These are phyloP conservation scores for Drosophila quadrilineata DNA, from an alignment of 1,140 invertebrate genomes.

Conservation along the genomic window DNA sequence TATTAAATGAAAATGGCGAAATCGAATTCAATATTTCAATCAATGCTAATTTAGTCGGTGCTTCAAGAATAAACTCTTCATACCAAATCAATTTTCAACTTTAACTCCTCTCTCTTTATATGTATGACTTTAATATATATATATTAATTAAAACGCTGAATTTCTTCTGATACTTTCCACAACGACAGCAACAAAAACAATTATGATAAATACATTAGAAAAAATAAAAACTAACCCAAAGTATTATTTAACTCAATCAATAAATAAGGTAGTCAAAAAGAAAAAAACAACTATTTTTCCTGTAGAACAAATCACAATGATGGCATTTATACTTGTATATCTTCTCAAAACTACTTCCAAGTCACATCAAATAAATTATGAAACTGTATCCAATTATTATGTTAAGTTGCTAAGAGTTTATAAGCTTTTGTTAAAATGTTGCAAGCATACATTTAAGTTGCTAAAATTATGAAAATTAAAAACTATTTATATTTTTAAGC, in stretches of 20 bases:
- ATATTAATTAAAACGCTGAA: conserved; percentile 65
- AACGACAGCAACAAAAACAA: conserved; percentile 1
- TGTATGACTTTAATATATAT: too few species aligned
- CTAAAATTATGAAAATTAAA: too few species aligned
- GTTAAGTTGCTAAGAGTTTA: too few species aligned
- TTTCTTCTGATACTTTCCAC: conserved; percentile 57
- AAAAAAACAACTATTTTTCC: conserved; percentile 36
- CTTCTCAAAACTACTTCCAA: conserved; percentile 55
- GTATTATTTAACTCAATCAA: conserved; percentile 74
- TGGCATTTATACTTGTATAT: conserved; percentile 71
- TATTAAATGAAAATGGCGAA: conserved; percentile 44
- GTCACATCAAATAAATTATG: conserved; percentile 31
- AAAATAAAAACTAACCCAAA: conserved; percentile 41
- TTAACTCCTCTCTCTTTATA: conserved; percentile 39
- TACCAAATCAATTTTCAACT: too few species aligned
- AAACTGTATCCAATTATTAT: conserved; percentile 19
- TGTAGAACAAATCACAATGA: conserved; percentile 61
- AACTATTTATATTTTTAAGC: conserved; percentile 71
- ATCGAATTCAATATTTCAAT: conserved; percentile 55
- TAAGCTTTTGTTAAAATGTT: conserved; percentile 45
- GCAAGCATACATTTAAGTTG: conserved; percentile 55
- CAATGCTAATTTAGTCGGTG: conserved; percentile 55
- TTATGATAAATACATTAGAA: too few species aligned
- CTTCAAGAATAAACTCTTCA: conserved; percentile 53
- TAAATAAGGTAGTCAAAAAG: conserved; percentile 7